Conservation (phyloP, 2,113 vertebrate species). For the Furnarius figulus region DNA sequence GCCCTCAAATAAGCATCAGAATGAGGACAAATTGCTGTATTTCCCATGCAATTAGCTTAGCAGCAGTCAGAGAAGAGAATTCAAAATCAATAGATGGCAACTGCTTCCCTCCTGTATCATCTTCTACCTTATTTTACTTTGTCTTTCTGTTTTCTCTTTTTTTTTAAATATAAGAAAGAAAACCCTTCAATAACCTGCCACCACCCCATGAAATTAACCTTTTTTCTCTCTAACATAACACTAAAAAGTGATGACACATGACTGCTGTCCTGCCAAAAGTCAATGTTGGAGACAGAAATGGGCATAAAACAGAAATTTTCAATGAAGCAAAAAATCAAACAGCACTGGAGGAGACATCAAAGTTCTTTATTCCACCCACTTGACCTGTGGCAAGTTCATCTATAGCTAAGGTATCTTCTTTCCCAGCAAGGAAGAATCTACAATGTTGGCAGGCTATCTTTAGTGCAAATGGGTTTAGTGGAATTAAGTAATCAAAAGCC, state of each 20-base stretch:
- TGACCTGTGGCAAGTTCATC: neutral
- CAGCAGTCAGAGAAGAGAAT: neutral
- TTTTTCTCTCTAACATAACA: neutral
- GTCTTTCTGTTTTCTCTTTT: neutral
- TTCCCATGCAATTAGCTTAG: neutral
- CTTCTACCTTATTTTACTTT: neutral
- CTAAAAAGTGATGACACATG: neutral
- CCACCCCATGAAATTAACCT: neutral
- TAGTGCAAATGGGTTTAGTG: neutral
- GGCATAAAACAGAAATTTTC: neutral
- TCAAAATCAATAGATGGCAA: neutral
- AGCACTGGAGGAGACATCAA: fast-evolving
- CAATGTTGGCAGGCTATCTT: neutral
- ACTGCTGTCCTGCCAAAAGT: neutral
- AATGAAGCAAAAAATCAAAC: neutral
- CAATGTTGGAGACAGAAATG: neutral
- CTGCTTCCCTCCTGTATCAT: neutral
- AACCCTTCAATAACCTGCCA: neutral
- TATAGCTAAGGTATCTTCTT: neutral
- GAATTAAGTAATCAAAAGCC: neutral
- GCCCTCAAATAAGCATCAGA: neutral
- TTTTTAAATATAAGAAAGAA: neutral
- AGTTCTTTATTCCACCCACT: neutral
- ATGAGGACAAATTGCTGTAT: neutral
- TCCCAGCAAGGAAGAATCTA: neutral